Evolutionary conservation across 1,140 invertebrate genomes (phyloP).

Genomic region (Cydia strobilella): DNA sequence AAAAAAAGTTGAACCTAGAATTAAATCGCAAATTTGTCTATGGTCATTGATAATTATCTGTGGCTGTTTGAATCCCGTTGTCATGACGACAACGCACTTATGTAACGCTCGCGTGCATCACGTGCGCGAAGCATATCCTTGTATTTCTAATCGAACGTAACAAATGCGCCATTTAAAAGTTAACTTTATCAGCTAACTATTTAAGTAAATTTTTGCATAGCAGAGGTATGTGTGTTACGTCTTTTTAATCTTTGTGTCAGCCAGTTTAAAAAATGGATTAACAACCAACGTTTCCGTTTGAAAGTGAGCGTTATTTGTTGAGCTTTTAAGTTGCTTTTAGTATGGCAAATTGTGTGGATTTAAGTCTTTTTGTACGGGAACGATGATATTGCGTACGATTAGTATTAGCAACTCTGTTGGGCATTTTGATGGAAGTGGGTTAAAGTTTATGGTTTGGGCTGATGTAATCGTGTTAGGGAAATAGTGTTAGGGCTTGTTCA

Average conservation of each 20-base stretch:
- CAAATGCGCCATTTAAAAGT: constrained; percentile 31
- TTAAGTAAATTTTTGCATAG: not conserved
- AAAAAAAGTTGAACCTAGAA: too few relatives aligned
- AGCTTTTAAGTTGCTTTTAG: too few relatives aligned
- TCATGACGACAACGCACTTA: constrained; percentile 56
- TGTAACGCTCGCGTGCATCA: constrained; percentile 53
- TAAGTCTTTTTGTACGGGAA: not conserved
- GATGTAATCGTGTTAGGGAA: not conserved
- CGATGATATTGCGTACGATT: constrained; percentile 3
- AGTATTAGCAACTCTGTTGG: constrained; percentile 10
- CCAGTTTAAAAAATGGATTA: not conserved
- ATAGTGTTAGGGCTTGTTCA: not conserved
- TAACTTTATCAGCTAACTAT: not conserved
- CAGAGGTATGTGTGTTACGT: not conserved
- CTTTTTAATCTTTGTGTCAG: not conserved
- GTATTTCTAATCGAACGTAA: constrained; percentile 34
- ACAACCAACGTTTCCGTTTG: not conserved
- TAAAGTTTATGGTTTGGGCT: constrained; percentile 18
- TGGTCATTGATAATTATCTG: constrained; percentile 31
- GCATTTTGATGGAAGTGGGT: not conserved
- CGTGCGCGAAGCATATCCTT: constrained; percentile 37
- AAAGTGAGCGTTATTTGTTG: not conserved
- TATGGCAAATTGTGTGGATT: not conserved
- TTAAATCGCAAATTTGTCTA: too few relatives aligned
- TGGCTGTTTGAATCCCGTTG: constrained; percentile 54